Evolutionary conservation across 2,113 vertebrate species (phyloP).

Genomic region (Ahaetulla prasina): DNA sequence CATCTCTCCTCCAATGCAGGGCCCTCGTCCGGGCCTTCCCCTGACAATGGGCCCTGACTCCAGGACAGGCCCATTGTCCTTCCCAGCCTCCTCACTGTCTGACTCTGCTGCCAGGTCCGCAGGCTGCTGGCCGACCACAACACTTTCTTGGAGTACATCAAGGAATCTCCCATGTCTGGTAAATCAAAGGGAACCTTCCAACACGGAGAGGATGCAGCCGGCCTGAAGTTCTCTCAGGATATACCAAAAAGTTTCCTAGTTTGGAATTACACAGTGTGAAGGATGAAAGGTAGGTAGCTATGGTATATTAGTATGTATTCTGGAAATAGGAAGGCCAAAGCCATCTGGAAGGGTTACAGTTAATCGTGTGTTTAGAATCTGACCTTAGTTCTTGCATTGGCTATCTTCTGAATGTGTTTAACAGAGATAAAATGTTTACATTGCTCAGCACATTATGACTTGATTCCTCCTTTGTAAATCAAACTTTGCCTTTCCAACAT

Average conservation of each 20-base stretch:
- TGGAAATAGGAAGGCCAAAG: not conserved
- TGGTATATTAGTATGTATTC: not conserved
- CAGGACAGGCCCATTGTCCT: no score
- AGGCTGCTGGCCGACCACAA: no score
- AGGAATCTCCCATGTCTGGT: not conserved
- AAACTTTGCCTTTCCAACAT: not conserved
- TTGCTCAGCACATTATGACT: not conserved
- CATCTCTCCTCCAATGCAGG: no score
- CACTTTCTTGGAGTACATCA: not conserved
- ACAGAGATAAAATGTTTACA: slow-evolving; percentile 9
- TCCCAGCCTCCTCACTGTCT: no score
- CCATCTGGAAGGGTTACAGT: not conserved
- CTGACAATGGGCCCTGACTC: no score
- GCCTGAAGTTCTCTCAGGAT: not conserved
- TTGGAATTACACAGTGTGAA: not conserved
- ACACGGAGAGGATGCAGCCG: not conserved
- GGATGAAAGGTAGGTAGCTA: not conserved
- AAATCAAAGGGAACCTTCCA: not conserved
- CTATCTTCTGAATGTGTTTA: not conserved
- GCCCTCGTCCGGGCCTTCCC: no score
- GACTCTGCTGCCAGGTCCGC: no score
- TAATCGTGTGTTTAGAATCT: not conserved
- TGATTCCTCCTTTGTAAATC: not conserved
- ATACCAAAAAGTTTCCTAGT: not conserved
- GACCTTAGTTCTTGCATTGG: not conserved